Evolutionary conservation across 2,113 vertebrate species (phyloP).

Genomic region (Macaca fascicularis): DNA sequence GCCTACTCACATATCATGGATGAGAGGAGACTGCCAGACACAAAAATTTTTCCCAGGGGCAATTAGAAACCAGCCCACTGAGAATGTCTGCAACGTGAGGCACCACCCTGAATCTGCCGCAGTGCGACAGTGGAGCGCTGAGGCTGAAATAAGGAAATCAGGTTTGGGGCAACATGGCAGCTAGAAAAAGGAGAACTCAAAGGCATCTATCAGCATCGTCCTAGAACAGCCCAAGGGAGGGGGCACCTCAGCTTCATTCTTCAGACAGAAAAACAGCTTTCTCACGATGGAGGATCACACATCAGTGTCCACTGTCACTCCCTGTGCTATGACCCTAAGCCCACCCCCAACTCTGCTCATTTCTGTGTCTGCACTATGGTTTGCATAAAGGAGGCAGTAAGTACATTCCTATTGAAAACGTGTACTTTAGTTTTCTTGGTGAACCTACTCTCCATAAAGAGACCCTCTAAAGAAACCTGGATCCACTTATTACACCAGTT

Average conservation of each 20-base stretch:
- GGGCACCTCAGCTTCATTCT: background rate
- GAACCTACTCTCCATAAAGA: background rate
- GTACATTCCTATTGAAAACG: background rate
- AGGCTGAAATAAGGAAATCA: background rate
- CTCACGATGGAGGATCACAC: accelerated
- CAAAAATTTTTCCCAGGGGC: background rate
- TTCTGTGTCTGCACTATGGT: background rate
- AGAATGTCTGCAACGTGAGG: accelerated
- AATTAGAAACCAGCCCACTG: background rate
- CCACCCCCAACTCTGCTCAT: background rate
- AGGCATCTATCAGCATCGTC: background rate
- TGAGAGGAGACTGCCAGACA: background rate
- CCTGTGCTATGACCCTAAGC: background rate
- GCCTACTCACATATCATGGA: background rate
- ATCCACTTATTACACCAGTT: background rate
- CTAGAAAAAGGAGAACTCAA: background rate
- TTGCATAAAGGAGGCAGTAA: background rate
- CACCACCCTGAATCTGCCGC: accelerated
- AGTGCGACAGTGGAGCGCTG: accelerated
- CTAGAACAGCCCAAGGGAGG: background rate
- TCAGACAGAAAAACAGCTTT: background rate
- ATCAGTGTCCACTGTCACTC: accelerated
- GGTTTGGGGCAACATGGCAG: background rate
- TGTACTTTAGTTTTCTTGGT: background rate
- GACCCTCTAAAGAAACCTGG: background rate